These are phyloP conservation scores for Ammodytes marinus DNA, from an alignment of 2,113 vertebrate genomes.

Conservation along the genomic window DNA sequence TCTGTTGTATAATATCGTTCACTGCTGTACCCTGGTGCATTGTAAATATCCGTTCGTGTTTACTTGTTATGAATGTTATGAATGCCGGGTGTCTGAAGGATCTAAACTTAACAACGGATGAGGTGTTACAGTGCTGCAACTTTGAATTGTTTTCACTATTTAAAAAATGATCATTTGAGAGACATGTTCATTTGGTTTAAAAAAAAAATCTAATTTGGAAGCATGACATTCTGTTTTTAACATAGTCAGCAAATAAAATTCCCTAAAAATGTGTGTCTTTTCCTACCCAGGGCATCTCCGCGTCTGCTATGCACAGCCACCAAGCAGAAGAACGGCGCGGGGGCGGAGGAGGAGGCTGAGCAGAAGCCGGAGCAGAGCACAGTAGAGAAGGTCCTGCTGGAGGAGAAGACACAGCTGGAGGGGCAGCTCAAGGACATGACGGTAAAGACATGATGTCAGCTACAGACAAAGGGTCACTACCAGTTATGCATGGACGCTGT, in stretches of 20 bases:
- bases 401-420: slow-evolving; percentile 92
- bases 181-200: too few relatives aligned
- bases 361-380: slow-evolving; percentile 82
- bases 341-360: slow-evolving; percentile 87
- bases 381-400: slow-evolving; percentile 82
- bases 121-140: too few relatives aligned
- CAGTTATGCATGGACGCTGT: neutral
- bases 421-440: slow-evolving; percentile 92
- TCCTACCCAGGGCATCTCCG: slow-evolving; percentile 75
- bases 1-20: too few relatives aligned
- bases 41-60: too few relatives aligned
- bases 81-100: too few relatives aligned
- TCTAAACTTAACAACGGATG: too few relatives aligned
- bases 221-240: too few relatives aligned
- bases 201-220: too few relatives aligned
- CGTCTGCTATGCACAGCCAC: slow-evolving; percentile 90
- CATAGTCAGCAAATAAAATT: neutral
- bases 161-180: too few relatives aligned
- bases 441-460: slow-evolving; percentile 74
- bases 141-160: too few relatives aligned
- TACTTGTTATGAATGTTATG: too few relatives aligned
- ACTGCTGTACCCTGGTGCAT: too few relatives aligned
- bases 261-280: neutral
- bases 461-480: neutral
- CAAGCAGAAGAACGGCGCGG: slow-evolving; percentile 89